Conservation (phyloP, 2,888 invertebrate species). For the Dendrolimus houi region DNA sequence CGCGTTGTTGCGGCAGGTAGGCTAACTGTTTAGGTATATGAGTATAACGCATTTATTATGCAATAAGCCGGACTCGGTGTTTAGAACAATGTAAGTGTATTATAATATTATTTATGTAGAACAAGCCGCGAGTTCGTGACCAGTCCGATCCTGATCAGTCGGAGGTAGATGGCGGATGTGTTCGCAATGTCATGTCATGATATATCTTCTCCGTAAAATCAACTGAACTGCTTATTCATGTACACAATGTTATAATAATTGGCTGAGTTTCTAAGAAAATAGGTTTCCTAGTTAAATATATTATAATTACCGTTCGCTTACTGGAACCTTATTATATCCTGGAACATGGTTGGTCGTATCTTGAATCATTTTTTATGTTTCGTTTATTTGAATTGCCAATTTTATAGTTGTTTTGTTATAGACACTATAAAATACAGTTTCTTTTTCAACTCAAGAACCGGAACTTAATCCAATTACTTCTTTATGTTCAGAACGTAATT, state of each 20-base stretch:
- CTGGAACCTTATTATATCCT: neutral
- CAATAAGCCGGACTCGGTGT: constrained; percentile 56
- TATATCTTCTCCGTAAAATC: constrained; percentile 13
- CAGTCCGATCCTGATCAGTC: constrained; percentile 34
- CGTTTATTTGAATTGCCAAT: no score
- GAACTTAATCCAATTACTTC: neutral
- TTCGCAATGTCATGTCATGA: constrained; percentile 30
- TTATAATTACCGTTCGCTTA: neutral
- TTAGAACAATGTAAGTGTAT: constrained; percentile 54
- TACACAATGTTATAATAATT: constrained; percentile 1
- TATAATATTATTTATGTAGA: constrained; percentile 26
- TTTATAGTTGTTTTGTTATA: neutral
- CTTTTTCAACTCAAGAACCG: neutral
- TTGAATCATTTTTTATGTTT: no score
- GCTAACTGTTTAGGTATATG: constrained; percentile 36
- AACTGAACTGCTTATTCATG: constrained; percentile 3
- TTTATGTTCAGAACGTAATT: neutral
- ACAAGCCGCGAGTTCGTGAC: constrained; percentile 45
- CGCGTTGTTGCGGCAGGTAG: constrained; percentile 32
- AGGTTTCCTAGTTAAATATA: neutral
- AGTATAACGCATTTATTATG: constrained; percentile 49
- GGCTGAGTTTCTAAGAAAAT: neutral
- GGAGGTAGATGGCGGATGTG: constrained; percentile 36
- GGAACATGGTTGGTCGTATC: neutral
- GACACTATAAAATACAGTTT: neutral